Evolutionary conservation across 2,888 invertebrate species (phyloP), one percentile per base, ranked within the genome.

Genomic region (Dexiosoma caninum): DNA sequence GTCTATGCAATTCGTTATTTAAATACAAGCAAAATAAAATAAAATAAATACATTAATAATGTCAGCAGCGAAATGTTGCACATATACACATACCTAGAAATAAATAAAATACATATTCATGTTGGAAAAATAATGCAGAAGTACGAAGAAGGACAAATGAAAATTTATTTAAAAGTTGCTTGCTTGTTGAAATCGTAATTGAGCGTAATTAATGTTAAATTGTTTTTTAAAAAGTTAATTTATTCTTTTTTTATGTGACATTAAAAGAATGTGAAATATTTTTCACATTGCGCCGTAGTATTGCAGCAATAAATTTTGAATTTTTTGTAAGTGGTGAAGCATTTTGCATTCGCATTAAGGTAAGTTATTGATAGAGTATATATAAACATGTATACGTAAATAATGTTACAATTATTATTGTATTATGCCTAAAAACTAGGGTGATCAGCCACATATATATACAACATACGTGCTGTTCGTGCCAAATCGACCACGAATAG

Each of bases 171-270:
- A 42, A 49, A 60, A 57, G 37, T 46, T 49, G 37, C 9, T 53
- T 27, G 46, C 40, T 74, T 40, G 66, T 49, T 75, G 40, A 57
- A 49, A 16, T 66, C 16, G 66, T 59, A 75, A 59, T 75, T 75
- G 57, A 32, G 57, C 66, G 46, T 66, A 75, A 75, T 75, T 66
- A 75, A 66, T 49, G 57, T 66, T 30, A 40, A 66, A 49, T 57
- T 46, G 46, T 46, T 30, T 53, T 75, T 75, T 57, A 75, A 75
- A 57, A 66, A 27, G 57, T 75, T 75, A 66, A 66, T 66, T 66
- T 46, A 27, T 60, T 49, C n/a, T 37, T 60, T 51, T 67, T 46
- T 37, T n/a, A 12, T 59, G 59, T 1, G 27, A 59, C 5, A 2
- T 4, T 8, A 12, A 55, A 35, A 4, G 12, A 21, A 40, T 8